A percentile compares a stretch with the other conserved stretches of the same genome.
Conservation (phyloP, 1,140 invertebrate genomes). For the Hesperophylax magnus region DNA sequence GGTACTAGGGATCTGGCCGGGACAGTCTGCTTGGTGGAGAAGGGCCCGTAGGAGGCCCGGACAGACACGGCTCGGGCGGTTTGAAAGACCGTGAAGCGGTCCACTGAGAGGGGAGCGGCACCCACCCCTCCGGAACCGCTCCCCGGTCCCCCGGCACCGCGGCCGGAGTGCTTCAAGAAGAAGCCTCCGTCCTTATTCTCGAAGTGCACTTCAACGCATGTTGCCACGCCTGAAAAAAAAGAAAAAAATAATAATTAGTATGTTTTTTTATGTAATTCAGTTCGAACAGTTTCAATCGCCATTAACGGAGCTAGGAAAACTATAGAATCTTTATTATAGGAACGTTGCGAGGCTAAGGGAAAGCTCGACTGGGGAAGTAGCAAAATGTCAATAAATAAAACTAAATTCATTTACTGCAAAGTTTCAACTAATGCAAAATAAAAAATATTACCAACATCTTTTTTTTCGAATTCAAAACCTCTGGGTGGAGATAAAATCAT, state of each 20-base stretch:
- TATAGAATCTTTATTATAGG: neutral
- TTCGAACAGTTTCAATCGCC: neutral
- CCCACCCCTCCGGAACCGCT: constrained; percentile 60
- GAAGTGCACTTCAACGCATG: constrained; percentile 86
- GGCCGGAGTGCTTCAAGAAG: constrained; percentile 84
- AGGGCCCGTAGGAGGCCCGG: constrained; percentile 90
- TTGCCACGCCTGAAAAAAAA: constrained; percentile 62
- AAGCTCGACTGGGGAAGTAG: no score
- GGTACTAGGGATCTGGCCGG: constrained; percentile 90
- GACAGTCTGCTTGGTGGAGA: constrained; percentile 93
- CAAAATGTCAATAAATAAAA: no score
- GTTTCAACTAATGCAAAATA: no score
- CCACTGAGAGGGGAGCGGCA: constrained; percentile 77
- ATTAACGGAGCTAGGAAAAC: neutral
- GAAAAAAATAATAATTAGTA: neutral
- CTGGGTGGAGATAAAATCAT: no score
- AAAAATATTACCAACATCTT: no score
- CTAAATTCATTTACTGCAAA: no score
- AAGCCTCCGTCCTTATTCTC: constrained; percentile 92
- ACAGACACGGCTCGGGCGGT: constrained; percentile 89
- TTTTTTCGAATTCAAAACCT: no score
- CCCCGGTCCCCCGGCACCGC: constrained; percentile 70
- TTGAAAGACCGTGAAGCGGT: constrained; percentile 91
- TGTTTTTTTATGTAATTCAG: neutral
- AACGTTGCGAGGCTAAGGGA: no score